A percentile compares a stretch with the other conserved stretches of the same genome.
These are phyloP conservation scores for Dryococelus australis DNA, from an alignment of 2,888 invertebrate genomes.

Conservation along the genomic window DNA sequence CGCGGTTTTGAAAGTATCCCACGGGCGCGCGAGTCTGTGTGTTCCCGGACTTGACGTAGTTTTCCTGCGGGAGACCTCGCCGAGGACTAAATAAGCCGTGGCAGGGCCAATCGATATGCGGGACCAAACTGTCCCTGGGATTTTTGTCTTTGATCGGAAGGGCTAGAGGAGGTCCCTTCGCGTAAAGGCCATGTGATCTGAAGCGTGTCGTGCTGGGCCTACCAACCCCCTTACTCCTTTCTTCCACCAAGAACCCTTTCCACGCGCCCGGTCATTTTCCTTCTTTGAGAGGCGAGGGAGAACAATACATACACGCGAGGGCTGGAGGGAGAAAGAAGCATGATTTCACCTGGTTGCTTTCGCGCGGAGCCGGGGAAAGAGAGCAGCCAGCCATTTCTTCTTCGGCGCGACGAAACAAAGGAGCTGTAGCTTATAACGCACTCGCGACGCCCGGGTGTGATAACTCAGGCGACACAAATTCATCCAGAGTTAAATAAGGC, in stretches of 20 bases:
- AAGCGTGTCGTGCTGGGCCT: background rate
- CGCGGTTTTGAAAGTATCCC: background rate
- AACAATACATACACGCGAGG: background rate
- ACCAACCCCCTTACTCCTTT: background rate
- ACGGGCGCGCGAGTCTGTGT: background rate
- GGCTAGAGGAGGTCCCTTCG: background rate
- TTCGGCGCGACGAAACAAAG: too few species aligned
- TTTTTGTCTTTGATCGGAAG: background rate
- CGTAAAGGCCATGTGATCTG: background rate
- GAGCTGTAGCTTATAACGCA: too few species aligned
- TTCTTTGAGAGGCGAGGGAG: conserved; percentile 6
- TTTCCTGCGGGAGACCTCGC: background rate
- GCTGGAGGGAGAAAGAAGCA: background rate
- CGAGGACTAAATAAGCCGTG: background rate
- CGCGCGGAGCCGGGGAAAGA: background rate
- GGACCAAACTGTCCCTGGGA: background rate
- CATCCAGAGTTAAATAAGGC: too few species aligned
- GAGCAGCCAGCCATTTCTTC: too few species aligned
- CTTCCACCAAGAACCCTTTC: background rate
- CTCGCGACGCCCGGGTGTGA: too few species aligned
- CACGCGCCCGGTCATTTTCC: background rate
- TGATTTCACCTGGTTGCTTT: background rate
- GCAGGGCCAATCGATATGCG: background rate
- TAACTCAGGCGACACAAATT: too few species aligned
- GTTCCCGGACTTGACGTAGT: background rate